Evolutionary conservation across 2,888 invertebrate species (phyloP).

Genomic region (Leuctra nigra): DNA sequence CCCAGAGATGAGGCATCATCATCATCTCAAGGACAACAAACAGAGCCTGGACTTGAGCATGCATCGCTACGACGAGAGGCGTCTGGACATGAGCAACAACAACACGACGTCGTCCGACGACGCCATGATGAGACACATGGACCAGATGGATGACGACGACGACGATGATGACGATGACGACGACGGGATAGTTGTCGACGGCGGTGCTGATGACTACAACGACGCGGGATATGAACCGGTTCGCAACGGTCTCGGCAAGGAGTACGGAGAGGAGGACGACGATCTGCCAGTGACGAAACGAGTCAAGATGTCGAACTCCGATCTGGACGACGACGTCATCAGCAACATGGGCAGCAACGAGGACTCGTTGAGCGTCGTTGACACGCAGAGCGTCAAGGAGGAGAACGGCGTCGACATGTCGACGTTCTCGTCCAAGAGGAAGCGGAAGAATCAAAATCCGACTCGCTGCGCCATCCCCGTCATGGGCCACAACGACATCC

Average conservation of each 20-base stretch:
- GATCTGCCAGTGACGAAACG: conserved; percentile 63
- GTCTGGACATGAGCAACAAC: conserved; percentile 42
- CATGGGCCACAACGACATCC: conserved; percentile 42
- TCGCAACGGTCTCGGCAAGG: conserved; percentile 32
- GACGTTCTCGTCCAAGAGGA: conserved; percentile 53
- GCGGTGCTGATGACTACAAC: conserved; percentile 58
- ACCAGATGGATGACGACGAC: conserved; percentile 38
- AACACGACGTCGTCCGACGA: conserved; percentile 40
- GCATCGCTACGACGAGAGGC: conserved; percentile 34
- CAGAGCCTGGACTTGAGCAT: conserved; percentile 54
- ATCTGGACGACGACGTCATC: conserved; percentile 48
- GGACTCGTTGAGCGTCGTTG: conserved; percentile 48
- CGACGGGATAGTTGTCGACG: conserved; percentile 67
- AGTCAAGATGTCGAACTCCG: conserved; percentile 48
- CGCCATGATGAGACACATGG: conserved; percentile 37
- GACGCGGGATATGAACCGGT: conserved; percentile 45
- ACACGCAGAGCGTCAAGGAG: conserved; percentile 46
- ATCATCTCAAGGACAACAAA: conserved; percentile 55
- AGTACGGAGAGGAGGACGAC: conserved; percentile 40
- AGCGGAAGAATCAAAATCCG: conserved; percentile 84
- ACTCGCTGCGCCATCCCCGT: conserved; percentile 64
- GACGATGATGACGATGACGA: conserved; percentile 55
- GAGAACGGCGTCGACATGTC: conserved; percentile 41
- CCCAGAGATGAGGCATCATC: conserved; percentile 39
- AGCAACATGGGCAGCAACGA: conserved; percentile 61